Evolutionary conservation across 2,113 vertebrate genomes (phyloP).

Genomic region (Hyaena hyaena): DNA sequence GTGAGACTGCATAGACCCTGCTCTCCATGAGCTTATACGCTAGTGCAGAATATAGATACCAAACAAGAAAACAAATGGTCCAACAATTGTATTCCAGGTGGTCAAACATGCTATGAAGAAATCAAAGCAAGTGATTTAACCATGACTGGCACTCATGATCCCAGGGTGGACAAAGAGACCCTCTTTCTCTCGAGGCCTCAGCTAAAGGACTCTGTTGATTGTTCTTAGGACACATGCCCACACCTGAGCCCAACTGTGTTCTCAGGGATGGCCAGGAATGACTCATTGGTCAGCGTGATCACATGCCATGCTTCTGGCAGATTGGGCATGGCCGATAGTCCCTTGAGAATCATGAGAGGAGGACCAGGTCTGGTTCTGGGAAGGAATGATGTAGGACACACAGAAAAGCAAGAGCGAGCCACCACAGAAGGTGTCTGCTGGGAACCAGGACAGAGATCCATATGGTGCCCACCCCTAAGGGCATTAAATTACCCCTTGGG

Average conservation of each 20-base stretch:
- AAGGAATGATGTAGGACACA: fast-evolving
- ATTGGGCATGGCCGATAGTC: fast-evolving
- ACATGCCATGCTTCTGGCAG: background rate
- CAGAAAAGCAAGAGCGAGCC: fast-evolving
- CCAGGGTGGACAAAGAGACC: too few relatives aligned
- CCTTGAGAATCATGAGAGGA: fast-evolving
- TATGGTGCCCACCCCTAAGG: fast-evolving
- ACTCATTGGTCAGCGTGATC: background rate
- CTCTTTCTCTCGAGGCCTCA: background rate
- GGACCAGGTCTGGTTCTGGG: background rate
- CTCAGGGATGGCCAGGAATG: background rate
- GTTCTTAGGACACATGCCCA: background rate
- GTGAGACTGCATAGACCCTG: fast-evolving
- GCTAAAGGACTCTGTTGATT: too few relatives aligned
- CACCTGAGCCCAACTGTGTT: background rate
- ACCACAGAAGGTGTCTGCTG: background rate
- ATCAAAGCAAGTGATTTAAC: background rate
- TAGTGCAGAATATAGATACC: background rate
- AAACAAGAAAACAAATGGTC: background rate
- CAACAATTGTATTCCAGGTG: background rate
- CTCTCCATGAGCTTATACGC: background rate
- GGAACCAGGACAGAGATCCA: background rate
- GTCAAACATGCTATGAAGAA: background rate
- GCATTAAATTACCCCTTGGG: background rate
- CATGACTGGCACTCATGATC: background rate